phyloP scores from a whole-genome alignment of 2,797 vertebrate genomes.

The Sternarchorhynchus goeldii region DNA sequence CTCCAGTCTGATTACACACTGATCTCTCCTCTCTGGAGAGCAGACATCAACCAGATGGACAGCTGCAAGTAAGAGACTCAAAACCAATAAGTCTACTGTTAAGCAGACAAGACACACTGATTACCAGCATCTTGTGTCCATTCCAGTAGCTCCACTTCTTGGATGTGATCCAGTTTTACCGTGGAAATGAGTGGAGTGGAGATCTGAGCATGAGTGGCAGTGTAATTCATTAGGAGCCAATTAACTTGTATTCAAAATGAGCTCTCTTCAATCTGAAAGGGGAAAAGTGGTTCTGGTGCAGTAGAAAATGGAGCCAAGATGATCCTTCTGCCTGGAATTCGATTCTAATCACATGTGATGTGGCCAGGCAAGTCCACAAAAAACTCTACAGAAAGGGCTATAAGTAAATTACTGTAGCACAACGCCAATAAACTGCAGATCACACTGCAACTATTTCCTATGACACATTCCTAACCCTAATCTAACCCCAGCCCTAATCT shows the following conservation, averaged over 20 bases:
- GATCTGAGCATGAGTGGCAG: neutral
- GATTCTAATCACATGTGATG: no score
- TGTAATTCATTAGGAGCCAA: neutral
- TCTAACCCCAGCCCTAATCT: no score
- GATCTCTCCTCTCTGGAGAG: constrained; percentile 36
- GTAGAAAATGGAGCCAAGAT: neutral
- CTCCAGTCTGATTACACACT: constrained; percentile 46
- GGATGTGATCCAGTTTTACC: constrained; percentile 10
- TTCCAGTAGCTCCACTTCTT: no score
- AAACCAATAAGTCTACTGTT: constrained; percentile 14
- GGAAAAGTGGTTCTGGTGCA: neutral
- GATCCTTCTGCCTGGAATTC: neutral
- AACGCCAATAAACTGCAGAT: neutral
- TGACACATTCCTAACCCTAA: neutral
- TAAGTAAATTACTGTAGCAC: no score
- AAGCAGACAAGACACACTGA: constrained; percentile 19
- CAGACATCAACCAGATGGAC: constrained; percentile 36
- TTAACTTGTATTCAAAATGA: constrained; percentile 17
- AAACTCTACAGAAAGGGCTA: no score
- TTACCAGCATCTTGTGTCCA: constrained; percentile 13
- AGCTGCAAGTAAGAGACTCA: constrained; percentile 11
- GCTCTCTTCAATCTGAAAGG: neutral
- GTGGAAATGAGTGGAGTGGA: neutral
- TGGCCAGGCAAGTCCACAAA: no score
- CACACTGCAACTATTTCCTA: neutral